phyloP scores from a whole-genome alignment of 2,888 invertebrate genomes.

The Eueremaeus valkanovi region DNA sequence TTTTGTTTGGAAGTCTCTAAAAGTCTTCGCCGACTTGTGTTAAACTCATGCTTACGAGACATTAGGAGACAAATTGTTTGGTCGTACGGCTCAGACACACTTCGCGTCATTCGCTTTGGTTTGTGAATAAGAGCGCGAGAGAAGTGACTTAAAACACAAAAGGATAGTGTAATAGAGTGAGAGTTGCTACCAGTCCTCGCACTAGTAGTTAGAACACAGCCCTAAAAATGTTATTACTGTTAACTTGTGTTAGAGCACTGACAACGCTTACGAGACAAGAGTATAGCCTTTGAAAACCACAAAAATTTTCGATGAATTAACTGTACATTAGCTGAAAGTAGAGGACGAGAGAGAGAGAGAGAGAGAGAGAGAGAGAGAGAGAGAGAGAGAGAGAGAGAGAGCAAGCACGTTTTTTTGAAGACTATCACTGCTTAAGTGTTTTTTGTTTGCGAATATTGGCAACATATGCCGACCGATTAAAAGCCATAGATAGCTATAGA shows the following conservation, averaged over 20 bases:
- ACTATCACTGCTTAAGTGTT: neutral
- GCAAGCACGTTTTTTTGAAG: neutral
- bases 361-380: too few species aligned
- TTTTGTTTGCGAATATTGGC: neutral
- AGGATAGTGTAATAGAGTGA: neutral
- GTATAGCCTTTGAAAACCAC: neutral
- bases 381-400: neutral
- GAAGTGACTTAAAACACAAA: neutral
- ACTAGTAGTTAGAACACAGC: neutral
- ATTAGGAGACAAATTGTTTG: constrained; percentile 23
- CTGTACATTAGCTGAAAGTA: neutral
- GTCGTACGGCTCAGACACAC: neutral
- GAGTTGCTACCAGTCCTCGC: neutral
- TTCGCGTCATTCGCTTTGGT: constrained; percentile 16
- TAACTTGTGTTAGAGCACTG: neutral
- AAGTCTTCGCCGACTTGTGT: neutral
- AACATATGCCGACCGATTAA: neutral
- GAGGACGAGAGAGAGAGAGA: too few species aligned
- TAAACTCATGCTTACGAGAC: neutral
- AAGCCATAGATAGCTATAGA: neutral
- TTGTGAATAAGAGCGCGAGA: neutral
- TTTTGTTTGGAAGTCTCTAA: neutral
- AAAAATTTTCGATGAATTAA: constrained; percentile 1
- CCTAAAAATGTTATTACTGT: neutral
- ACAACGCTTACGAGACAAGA: neutral